Base-by-base conservation (phyloP, 2,888 invertebrate species). In the Erebia ligea region DNA sequence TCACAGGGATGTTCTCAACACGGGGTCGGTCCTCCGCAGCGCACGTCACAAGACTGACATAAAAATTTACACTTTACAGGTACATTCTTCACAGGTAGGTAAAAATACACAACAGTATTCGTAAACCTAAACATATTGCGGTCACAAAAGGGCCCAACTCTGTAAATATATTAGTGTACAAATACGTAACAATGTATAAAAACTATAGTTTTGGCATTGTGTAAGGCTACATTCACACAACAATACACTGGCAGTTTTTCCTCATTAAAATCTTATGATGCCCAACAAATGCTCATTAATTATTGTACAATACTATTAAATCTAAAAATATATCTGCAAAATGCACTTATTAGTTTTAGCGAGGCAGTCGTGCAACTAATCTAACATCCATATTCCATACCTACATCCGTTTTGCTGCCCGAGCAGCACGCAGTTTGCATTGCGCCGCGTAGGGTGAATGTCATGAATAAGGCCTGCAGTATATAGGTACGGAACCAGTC, bases 11-110 rank as follows among this genome's bases (percentile, higher is more conserved):
- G 79, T 76, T 76, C 69, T 80, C 78, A 76, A 82, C 66, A 68
- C 74, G 74, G 80, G 80, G 80, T 92, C 91, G 83, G 92, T 93
- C 91, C 89, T 91, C 91, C 91, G 92, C 92, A 87, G 90, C 85
- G 92, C 92, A 91, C 82, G 80, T 79, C 80, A 83, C 82, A 84
- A 19, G 80, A 84, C 84, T 82, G 86, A 86, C 85, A 86, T 85
- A 84, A 86, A 86, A 88, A 90, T 91, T 90, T 91, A 91, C 91
- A 92, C 89, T 92, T 92, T 89, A 91, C 92, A 93, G 92, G 92
- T 93, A 93, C 92, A 89, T 90, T 83, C 65, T 67, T 67, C 58
- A 86, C 89, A 90, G 92, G 91, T 92, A 91, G 86, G 87, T 90
- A 83, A 88, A 83, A 88, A 91, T 90, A 91, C 88, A 86, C 78